Conservation (phyloP, 2,113 vertebrate species). For the Tricholaema leucomelas region DNA sequence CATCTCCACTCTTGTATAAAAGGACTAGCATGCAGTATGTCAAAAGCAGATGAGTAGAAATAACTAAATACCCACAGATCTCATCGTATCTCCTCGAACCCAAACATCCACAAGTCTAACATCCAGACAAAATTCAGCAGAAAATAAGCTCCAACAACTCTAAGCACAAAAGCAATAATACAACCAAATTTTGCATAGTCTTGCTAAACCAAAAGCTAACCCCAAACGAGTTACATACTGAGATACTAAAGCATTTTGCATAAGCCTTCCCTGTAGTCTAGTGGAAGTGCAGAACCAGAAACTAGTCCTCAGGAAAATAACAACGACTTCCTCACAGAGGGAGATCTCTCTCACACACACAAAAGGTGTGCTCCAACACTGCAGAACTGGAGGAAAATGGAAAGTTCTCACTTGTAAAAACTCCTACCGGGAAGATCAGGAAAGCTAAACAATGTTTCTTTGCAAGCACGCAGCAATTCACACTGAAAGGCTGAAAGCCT, state of each 20-base stretch:
- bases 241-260: neutral
- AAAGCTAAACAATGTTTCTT: neutral
- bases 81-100: neutral
- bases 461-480: neutral
- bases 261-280: neutral
- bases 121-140: neutral
- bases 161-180: neutral
- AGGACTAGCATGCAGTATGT: neutral
- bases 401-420: neutral
- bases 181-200: neutral
- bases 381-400: neutral
- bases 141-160: neutral
- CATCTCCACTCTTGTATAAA: neutral
- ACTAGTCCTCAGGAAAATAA: neutral
- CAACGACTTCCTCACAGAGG: neutral
- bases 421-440: neutral
- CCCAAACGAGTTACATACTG: fast-evolving
- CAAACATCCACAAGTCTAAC: neutral
- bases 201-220: neutral
- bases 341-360: neutral
- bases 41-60: neutral
- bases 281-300: neutral
- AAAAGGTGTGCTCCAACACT: neutral
- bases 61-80: neutral
- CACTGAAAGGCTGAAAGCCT: neutral